Base-by-base conservation (phyloP, 2,888 invertebrate species). In the Epicampocera succincta region DNA sequence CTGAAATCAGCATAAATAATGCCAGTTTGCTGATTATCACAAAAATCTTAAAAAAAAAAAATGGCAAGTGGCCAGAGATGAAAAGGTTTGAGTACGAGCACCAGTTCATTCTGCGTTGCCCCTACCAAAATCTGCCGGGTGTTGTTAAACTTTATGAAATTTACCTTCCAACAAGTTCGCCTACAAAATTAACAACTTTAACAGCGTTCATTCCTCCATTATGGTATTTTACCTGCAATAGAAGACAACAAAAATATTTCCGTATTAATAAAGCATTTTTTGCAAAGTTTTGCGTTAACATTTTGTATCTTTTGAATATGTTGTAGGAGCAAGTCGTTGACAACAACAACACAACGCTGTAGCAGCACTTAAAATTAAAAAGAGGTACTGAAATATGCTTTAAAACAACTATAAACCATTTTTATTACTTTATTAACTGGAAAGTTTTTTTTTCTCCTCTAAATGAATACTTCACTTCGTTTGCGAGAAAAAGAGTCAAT, bases 391-490 rank as follows among this genome's bases (percentile, higher is more conserved):
- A 52, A 69, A 61, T 25, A 52, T 69, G 48, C 21, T 65, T 19
- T 21, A 71, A 42, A 58, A 60, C 40, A 66, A 33, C 50, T 42
- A 65, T 56, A 77, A 78, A 66, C 42, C 52, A 66, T 52, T 79
- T 79, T 75, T 80, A 65, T 65, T 58, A 74, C 73, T 74, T 74
- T 78, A 82, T 82, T 82, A 82, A 82, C 74, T 68, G 29, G 44
- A 78, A 78, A 78, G 63, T 78, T 77, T 77, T 78, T n/a, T n/a
- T n/a, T n/a, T n/a, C n/a, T n/a, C n/a, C n/a, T 74, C 74, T 78
- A 82, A 75, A 61, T 78, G 82, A 74, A 77, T 77, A 82, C 77
- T 81, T 82, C 69, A 81, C 63, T 63, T 77, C 58, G 56, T 82
- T 76, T 73, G 66, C 11, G 12, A 9, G 9, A 13, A 38, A 52